Conservation (phyloP, 2,797 vertebrate genomes). For the Morus bassanus region DNA sequence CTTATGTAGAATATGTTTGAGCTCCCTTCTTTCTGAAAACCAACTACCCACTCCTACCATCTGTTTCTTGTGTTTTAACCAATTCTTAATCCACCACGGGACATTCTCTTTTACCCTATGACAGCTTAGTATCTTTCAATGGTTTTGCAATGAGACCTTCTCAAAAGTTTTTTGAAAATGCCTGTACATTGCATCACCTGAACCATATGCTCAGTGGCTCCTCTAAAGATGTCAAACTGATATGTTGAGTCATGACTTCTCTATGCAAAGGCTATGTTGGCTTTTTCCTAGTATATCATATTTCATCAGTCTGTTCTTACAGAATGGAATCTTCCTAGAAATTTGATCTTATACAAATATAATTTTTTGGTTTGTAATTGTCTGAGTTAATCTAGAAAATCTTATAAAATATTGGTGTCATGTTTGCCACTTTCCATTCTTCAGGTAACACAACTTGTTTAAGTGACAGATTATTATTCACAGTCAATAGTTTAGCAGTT, state of each 20-base stretch:
- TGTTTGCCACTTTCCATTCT: not conserved
- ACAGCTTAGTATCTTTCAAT: not conserved
- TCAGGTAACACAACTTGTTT: not conserved
- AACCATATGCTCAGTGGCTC: not conserved
- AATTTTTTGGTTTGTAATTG: not conserved
- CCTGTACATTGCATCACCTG: not conserved
- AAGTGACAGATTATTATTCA: not conserved
- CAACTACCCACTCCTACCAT: not conserved
- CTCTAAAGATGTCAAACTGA: not conserved
- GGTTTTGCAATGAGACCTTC: not conserved
- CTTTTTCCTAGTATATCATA: not conserved
- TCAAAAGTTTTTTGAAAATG: not conserved
- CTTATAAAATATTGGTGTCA: not conserved
- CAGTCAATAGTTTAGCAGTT: not conserved
- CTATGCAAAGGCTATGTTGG: not conserved
- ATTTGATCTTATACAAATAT: not conserved
- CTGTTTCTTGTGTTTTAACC: not conserved
- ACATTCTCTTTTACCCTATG: not conserved
- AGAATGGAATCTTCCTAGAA: not conserved
- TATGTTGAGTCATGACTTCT: not conserved
- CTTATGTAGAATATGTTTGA: not conserved
- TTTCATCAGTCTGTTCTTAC: not conserved
- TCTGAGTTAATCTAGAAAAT: not conserved
- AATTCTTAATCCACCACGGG: not conserved
- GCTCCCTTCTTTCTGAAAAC: slow-evolving; percentile 8